Evolutionary conservation across 2,888 invertebrate species (phyloP).

Genomic region (Trimorus sp.): DNA sequence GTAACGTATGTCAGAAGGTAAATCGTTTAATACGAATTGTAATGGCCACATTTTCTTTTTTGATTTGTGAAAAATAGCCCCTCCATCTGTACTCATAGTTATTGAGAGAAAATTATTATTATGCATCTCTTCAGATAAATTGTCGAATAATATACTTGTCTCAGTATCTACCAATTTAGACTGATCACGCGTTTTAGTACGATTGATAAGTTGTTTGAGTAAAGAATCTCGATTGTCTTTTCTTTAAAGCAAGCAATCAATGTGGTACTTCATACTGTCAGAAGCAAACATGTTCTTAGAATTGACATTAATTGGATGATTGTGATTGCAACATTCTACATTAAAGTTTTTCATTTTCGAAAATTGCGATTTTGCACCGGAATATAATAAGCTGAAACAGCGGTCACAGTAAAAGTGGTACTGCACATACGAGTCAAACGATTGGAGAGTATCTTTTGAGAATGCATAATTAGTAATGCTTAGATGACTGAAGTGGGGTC

Average conservation of each 20-base stretch:
- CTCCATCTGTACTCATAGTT: slow-evolving; percentile 11
- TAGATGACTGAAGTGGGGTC: slow-evolving; percentile 6
- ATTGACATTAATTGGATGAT: not conserved
- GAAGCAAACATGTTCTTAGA: not conserved
- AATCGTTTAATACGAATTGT: slow-evolving; percentile 4
- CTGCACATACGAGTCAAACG: not conserved
- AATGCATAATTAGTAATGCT: slow-evolving; percentile 5
- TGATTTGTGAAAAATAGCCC: not conserved
- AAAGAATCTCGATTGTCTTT: slow-evolving; percentile 2
- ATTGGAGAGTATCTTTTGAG: not conserved
- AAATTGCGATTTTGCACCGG: slow-evolving; percentile 6
- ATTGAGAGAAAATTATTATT: not conserved
- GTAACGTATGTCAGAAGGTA: slow-evolving; percentile 7
- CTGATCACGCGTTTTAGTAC: slow-evolving; percentile 7
- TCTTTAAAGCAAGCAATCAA: slow-evolving; percentile 10
- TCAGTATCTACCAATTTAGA: slow-evolving; percentile 1
- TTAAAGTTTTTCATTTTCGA: not conserved
- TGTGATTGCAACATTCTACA: not conserved
- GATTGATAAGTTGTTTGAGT: slow-evolving; percentile 6
- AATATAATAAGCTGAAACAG: slow-evolving; percentile 1
- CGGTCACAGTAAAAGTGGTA: slow-evolving; percentile 9
- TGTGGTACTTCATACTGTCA: slow-evolving; percentile 5
- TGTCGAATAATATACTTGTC: not conserved
- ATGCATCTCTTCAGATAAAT: not conserved
- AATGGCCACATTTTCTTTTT: not conserved